Percentiles rank a stretch among this genome's conserved stretches.
Evolutionary conservation across 2,113 vertebrate genomes (phyloP).

Genomic region (Xenus cinereus): DNA sequence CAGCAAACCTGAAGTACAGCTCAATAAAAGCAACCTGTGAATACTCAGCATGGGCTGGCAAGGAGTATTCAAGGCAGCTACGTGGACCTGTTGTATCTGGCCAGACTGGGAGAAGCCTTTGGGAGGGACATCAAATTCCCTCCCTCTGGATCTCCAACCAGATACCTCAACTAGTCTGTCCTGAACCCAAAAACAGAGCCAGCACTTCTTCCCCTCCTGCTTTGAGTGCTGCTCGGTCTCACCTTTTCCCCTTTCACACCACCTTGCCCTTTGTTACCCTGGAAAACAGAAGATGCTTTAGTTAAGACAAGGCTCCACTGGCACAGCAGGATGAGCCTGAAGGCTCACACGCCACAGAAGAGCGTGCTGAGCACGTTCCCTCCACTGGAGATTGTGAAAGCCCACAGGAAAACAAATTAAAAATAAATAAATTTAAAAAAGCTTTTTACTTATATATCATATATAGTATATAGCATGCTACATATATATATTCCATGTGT

Average conservation of each 20-base stretch:
- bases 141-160: neutral
- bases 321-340: neutral
- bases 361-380: neutral
- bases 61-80: neutral
- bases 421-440: no score
- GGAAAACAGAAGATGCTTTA: conserved; percentile 11
- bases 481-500: no score
- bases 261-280: conserved; percentile 84
- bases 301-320: neutral
- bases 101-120: neutral
- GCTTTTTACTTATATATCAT: neutral
- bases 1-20: neutral
- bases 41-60: neutral
- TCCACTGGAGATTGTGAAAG: neutral
- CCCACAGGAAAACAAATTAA: neutral
- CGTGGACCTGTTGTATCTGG: no score
- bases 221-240: neutral
- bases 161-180: neutral
- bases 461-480: neutral
- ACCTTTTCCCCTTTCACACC: conserved; percentile 83
- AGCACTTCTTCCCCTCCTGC: neutral
- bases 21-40: neutral
- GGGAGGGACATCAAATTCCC: neutral
- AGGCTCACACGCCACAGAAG: neutral
- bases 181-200: no score